Conservation (phyloP, 2,888 invertebrate genomes). For the Ptilodon capucinus region DNA sequence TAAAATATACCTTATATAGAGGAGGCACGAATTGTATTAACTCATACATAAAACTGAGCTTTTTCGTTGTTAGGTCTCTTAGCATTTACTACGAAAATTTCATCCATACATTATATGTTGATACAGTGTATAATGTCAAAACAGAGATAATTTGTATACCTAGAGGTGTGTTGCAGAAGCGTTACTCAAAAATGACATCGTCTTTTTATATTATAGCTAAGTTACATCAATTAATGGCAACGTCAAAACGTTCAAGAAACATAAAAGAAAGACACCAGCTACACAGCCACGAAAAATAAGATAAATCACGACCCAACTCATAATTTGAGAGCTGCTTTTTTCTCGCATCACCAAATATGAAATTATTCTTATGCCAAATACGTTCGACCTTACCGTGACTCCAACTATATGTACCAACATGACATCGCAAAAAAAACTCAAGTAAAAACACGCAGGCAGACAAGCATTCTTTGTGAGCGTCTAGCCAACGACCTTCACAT, state of each 20-base stretch:
- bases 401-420: constrained; percentile 53
- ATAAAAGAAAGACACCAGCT: constrained; percentile 12
- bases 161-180: no score
- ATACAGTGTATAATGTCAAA: no score
- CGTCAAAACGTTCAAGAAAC: neutral
- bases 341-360: constrained; percentile 57
- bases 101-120: no score
- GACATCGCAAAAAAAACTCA: constrained; percentile 73
- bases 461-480: constrained; percentile 78
- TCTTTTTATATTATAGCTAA: neutral
- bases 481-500: constrained; percentile 72
- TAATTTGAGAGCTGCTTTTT: constrained; percentile 43
- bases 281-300: constrained; percentile 32
- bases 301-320: constrained; percentile 39
- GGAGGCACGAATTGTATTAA: no score
- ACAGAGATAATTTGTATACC: no score
- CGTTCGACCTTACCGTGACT: constrained; percentile 76
- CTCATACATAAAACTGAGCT: no score
- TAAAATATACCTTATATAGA: no score
- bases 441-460: constrained; percentile 69
- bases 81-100: no score
- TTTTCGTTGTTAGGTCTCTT: no score
- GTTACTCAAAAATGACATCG: no score
- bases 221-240: neutral
- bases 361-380: constrained; percentile 63